Evolutionary conservation across 2,797 vertebrate species (phyloP).

Genomic region (Silurus lanzhouensis): DNA sequence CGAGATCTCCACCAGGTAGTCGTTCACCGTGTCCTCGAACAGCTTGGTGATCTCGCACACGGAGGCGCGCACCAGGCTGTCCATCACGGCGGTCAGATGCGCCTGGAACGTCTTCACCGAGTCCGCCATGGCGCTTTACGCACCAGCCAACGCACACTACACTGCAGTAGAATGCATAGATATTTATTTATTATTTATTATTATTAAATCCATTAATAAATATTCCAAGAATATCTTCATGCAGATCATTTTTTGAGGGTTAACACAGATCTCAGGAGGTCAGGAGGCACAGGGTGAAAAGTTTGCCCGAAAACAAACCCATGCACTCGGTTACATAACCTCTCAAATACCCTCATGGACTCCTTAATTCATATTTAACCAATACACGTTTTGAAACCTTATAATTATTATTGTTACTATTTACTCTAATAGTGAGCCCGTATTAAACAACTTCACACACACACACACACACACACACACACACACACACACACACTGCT

Average conservation of each 20-base stretch:
- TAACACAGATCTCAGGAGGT: neutral
- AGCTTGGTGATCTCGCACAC: constrained; percentile 82
- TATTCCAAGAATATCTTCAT: too few relatives aligned
- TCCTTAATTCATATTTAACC: neutral
- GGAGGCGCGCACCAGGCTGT: constrained; percentile 78
- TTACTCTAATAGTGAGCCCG: neutral
- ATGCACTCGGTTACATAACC: neutral
- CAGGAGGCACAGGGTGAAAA: neutral
- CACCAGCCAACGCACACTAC: neutral
- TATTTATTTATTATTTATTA: too few relatives aligned
- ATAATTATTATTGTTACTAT: neutral
- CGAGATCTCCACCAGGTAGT: constrained; percentile 80
- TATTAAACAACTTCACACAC: constrained; percentile 3
- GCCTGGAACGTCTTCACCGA: constrained; percentile 79
- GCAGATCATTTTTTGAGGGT: too few relatives aligned
- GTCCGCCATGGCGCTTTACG: constrained; percentile 70
- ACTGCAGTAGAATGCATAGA: neutral
- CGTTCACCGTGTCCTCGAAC: constrained; percentile 80
- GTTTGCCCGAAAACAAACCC: constrained; percentile 12
- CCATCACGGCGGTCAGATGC: constrained; percentile 81
- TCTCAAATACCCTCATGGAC: neutral
- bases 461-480: neutral
- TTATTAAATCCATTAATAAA: too few relatives aligned
- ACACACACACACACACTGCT: neutral
- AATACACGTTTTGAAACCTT: neutral